Percentiles rank a stretch among this genome's conserved stretches.
phyloP scores from a whole-genome alignment of 1,140 invertebrate genomes.

The Drosophila nikananu region DNA sequence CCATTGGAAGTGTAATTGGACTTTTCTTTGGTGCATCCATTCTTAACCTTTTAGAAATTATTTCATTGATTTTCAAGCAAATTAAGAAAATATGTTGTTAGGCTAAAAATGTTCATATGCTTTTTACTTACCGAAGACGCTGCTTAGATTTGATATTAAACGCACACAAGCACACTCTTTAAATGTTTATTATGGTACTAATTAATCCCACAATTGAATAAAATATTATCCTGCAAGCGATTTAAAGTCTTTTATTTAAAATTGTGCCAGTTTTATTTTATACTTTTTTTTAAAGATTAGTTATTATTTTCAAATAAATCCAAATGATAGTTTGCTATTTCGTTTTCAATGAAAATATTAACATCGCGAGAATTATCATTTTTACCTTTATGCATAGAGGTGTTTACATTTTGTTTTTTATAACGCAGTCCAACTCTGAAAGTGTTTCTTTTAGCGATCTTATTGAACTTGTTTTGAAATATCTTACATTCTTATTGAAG shows the following conservation, averaged over 20 bases:
- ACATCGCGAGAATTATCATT: constrained; percentile 49
- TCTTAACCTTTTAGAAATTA: constrained; percentile 59
- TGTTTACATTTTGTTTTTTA: constrained; percentile 54
- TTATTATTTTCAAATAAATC: constrained; percentile 55
- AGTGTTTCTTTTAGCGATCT: constrained; percentile 9
- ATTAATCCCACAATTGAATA: not conserved
- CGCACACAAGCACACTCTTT: not conserved
- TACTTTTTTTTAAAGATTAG: not conserved
- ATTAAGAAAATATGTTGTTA: not conserved
- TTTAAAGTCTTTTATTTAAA: constrained; percentile 4
- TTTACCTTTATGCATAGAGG: constrained; percentile 51
- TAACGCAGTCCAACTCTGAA: constrained; percentile 55
- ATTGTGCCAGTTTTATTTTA: not conserved
- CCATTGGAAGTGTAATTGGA: constrained; percentile 64
- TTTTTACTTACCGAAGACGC: not conserved
- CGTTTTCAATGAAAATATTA: constrained; percentile 60
- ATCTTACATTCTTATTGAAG: constrained; percentile 68
- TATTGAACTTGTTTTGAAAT: not conserved
- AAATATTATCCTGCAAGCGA: not conserved
- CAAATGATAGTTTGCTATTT: constrained; percentile 57
- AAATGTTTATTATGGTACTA: not conserved
- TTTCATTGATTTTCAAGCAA: constrained; percentile 35
- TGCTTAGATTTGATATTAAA: not conserved
- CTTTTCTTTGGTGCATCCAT: constrained; percentile 61
- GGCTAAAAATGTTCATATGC: not conserved